Conservation (phyloP, 2,797 vertebrate genomes). For the Microhierax caerulescens region DNA sequence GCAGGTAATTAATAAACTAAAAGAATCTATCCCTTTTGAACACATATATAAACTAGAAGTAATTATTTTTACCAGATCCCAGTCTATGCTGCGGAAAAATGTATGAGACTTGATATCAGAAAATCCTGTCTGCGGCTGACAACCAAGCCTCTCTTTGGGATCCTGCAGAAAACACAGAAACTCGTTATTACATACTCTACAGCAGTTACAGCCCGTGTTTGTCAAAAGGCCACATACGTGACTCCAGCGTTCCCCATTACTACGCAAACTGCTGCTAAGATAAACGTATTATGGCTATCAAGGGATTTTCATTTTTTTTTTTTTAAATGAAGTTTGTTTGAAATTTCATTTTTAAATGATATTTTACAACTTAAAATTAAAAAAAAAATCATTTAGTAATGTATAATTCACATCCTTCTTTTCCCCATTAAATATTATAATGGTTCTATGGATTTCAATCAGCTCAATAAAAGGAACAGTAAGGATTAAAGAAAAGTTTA, state of each 20-base stretch:
- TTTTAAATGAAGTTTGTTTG: neutral
- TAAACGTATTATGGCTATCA: neutral
- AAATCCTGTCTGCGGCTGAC: slow-evolving; percentile 93
- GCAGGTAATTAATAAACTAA: neutral
- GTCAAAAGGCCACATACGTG: neutral
- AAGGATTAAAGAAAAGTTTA: neutral
- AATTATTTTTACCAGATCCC: slow-evolving; percentile 89
- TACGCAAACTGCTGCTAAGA: neutral
- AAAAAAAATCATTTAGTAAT: neutral
- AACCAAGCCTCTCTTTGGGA: slow-evolving; percentile 96
- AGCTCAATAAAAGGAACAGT: neutral
- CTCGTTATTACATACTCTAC: neutral
- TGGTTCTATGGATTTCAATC: neutral
- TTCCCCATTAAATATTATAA: neutral
- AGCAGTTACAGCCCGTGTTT: neutral
- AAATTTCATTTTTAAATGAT: neutral
- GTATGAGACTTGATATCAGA: slow-evolving; percentile 96
- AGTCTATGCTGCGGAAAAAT: slow-evolving; percentile 98
- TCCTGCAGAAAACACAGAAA: slow-evolving; percentile 80
- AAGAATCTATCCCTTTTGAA: neutral
- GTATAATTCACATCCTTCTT: neutral
- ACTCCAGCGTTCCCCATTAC: neutral
- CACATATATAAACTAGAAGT: neutral
- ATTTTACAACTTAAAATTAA: neutral
- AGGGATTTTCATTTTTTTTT: neutral